Conservation (phyloP, 2,113 vertebrate species). For the Hippocampus zosterae region DNA sequence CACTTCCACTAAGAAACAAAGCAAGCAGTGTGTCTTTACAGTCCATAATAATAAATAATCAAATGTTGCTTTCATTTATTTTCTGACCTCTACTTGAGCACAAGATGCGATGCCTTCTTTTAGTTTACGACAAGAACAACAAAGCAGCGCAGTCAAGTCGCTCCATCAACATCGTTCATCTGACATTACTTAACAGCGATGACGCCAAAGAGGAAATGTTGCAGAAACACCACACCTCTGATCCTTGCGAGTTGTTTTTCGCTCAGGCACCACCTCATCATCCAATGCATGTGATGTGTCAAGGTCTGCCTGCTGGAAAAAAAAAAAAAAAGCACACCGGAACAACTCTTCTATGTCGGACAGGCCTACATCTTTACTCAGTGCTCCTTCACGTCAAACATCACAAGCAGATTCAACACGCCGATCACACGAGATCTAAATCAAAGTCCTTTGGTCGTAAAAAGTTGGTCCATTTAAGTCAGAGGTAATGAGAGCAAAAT, state of each 20-base stretch:
- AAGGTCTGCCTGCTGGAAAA: constrained; percentile 35
- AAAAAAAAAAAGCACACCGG: constrained; percentile 10
- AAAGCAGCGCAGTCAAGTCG: constrained; percentile 29
- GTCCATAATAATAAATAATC: too few relatives aligned
- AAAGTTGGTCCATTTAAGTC: neutral
- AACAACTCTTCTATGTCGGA: constrained; percentile 6
- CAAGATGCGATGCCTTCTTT: constrained; percentile 44
- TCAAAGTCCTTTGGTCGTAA: neutral
- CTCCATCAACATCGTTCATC: constrained; percentile 49
- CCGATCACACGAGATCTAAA: neutral
- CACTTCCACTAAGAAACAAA: neutral
- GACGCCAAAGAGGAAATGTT: constrained; percentile 65
- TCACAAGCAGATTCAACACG: neutral
- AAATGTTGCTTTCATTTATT: neutral
- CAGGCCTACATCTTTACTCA: neutral
- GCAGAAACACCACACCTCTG: constrained; percentile 57
- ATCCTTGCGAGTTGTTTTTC: constrained; percentile 63
- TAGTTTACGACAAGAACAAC: constrained; percentile 51
- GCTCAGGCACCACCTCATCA: constrained; percentile 55
- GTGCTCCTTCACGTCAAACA: neutral
- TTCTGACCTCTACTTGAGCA: neutral
- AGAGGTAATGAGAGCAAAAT: neutral
- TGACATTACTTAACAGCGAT: constrained; percentile 69
- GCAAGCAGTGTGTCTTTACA: neutral
- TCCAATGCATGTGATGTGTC: constrained; percentile 64